Percentiles rank a stretch among this genome's conserved stretches.
phyloP scores from a whole-genome alignment of 2,888 invertebrate species.

The Ophraella communa region DNA sequence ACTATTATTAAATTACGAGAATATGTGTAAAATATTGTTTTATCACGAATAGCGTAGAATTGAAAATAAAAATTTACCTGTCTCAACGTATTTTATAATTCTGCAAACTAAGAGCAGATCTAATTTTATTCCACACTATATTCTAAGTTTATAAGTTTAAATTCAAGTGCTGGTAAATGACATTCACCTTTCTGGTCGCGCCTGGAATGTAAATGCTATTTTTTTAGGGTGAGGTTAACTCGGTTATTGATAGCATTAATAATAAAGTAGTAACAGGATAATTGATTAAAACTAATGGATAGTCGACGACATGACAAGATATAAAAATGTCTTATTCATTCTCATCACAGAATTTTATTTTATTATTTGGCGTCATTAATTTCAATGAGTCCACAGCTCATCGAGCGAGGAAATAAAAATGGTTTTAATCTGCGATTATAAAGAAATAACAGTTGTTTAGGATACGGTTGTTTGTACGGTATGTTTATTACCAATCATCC shows the following conservation, averaged over 20 bases:
- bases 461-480: no score
- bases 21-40: no score
- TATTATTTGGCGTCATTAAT: not conserved
- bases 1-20: no score
- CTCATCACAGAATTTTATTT: not conserved
- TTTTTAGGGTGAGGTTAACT: not conserved
- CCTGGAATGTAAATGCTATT: slow-evolving; percentile 1
- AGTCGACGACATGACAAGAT: not conserved
- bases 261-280: not conserved
- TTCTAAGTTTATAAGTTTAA: not conserved
- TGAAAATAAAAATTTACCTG: no score
- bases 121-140: not conserved
- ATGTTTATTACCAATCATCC: no score
- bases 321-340: not conserved
- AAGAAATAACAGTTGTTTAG: no score
- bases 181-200: slow-evolving; percentile 3
- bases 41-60: no score
- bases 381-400: no score
- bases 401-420: no score
- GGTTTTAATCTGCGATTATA: no score
- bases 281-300: not conserved
- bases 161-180: not conserved
- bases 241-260: not conserved
- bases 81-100: no score
- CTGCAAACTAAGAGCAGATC: not conserved